Evolutionary conservation across 2,113 vertebrate genomes (phyloP).

Genomic region (Prionailurus viverrinus): DNA sequence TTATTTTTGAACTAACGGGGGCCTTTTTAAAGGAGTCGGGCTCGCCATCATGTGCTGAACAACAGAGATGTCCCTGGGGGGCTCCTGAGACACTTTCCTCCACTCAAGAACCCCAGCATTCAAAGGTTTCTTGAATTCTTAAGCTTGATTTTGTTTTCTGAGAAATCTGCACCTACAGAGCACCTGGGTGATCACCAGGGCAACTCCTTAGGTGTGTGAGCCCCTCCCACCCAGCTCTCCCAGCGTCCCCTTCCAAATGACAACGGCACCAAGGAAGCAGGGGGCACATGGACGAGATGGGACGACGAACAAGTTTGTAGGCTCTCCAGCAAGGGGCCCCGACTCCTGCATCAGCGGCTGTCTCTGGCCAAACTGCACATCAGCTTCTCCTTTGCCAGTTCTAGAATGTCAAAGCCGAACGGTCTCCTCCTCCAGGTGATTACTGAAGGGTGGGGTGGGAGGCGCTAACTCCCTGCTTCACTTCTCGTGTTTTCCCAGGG

Average conservation of each 20-base stretch:
- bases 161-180: not conserved
- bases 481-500: not conserved
- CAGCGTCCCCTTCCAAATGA: not conserved
- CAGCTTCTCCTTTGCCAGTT: not conserved
- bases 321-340: not conserved
- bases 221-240: not conserved
- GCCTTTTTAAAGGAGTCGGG: not conserved
- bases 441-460: rapidly evolving
- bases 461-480: not conserved
- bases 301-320: not conserved
- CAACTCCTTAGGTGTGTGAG: too few relatives aligned
- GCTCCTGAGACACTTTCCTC: too few relatives aligned
- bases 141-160: not conserved
- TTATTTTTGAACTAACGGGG: not conserved
- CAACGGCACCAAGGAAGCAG: not conserved
- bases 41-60: rapidly evolving
- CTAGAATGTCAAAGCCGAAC: not conserved
- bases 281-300: not conserved
- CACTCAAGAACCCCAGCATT: too few relatives aligned
- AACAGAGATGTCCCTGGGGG: not conserved
- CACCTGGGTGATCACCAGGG: not conserved
- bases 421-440: not conserved
- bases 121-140: not conserved
- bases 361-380: not conserved
- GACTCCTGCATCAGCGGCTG: rapidly evolving